Base-by-base conservation (phyloP, 2,888 invertebrate genomes). In the Trissolcus brochymenae region DNA sequence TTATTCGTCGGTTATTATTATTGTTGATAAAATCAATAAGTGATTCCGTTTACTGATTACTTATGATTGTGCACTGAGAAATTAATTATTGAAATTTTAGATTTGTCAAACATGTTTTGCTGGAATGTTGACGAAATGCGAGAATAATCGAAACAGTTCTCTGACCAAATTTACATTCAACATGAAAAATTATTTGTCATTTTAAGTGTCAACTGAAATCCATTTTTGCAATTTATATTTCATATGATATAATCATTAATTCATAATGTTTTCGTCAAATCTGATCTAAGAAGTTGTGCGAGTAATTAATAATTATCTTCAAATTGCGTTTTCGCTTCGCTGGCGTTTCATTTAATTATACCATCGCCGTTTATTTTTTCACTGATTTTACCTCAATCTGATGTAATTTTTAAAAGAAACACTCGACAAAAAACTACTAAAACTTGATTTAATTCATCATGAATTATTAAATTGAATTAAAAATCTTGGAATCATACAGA, bases 241-340 rank as follows among this genome's bases (percentile, higher is more conserved):
- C 35, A 50, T 50, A 49, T 55, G 11, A 46, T 50, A 54, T 51
- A 35, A 35, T 35, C 70, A 57, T 62, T 71, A 53, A 71, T 57
- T 71, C 64, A 59, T 53, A 3, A 64, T 64, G 64, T 71, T 64
- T 71, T 71, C 56, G 64, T 71, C 71, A 53, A 65, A 72, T 72
- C 72, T 72, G 64, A 65, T 72, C 64, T 72, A 53, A 65, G 64
- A 64, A 71, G 71, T 72, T 72, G 1, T 57, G 72, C 72, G 59
- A 72, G 59, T 65, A 65, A 72, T 72, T 72, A 72, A 72, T 72
- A 72, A 72, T 72, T 72, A 72, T 72, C 72, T 59, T 59, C 59
- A 41, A 72, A 64, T 72, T 59, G 49, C 57, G 57, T 71, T 62
- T 55, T 62, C 56, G 62, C 56, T 51, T 51, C 62, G 56, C 40